Base-by-base conservation (phyloP, 2,888 invertebrate genomes). In the Poecilobothrus nobilitatus region DNA sequence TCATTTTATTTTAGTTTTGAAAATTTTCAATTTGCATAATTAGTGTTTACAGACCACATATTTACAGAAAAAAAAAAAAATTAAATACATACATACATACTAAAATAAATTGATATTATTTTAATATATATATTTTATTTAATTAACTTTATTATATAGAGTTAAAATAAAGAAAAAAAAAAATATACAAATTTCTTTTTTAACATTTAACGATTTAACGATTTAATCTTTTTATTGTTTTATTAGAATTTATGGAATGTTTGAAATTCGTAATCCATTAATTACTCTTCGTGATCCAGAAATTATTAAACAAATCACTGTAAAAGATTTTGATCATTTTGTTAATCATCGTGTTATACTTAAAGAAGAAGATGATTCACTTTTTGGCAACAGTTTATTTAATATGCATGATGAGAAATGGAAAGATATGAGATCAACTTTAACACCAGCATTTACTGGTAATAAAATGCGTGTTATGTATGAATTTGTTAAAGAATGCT, bases 281-380 rank as follows among this genome's bases (percentile, higher is more conserved):
- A 69, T 84, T 6, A 70, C 86, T 41, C 77, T 87, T n/a, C 79
- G 84, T 1, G 86, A 86, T 74, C 84, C 84, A 0, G 86, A 86
- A 63, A 68, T 86, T 18, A 79, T 86, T 3, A 86, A 85, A 71
- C 80, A 76, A 64, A 82, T 86, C 22, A 82, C 84, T 0, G 81
- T 87, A 1, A 87, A 86, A 73, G 84, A 87, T 71, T 87, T 87
- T 62, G 86, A 86, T 66, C 83, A 83, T 72, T 86, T 86, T 73
- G 71, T 83, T 0, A 84, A 86, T 74, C 85, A 85, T 73, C 79
- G 82, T 1, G 68, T 76, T 9, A 37, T 82, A 0, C 76, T 84
- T 5, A 75, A 78, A 8, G 78, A 80, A 66, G 76, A 79, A 0
- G 73, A 73, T 8, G 86, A 85, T 65, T 82, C 84, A 0, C 73